Percentiles rank a stretch among this genome's conserved stretches.
phyloP scores from a whole-genome alignment of 2,888 invertebrate species.

The Drosophila dives region DNA sequence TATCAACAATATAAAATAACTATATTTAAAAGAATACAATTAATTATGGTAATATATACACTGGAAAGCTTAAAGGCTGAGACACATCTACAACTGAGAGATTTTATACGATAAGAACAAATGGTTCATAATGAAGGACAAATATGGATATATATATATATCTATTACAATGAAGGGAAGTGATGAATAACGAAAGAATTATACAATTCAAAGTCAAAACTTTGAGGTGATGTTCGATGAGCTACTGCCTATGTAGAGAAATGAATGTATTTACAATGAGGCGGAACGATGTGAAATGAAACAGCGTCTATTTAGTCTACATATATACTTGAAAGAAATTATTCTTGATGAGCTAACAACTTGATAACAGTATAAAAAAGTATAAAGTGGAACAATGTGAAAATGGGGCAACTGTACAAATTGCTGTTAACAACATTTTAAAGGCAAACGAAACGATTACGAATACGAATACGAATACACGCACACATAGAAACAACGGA shows the following conservation, averaged over 20 bases:
- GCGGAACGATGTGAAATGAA: slow-evolving; percentile 14
- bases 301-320: background rate
- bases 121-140: background rate
- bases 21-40: background rate
- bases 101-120: background rate
- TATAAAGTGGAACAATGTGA: slow-evolving; percentile 29
- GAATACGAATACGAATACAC: slow-evolving; percentile 14
- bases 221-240: background rate
- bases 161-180: background rate
- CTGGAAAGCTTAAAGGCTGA: background rate
- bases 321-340: background rate
- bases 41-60: background rate
- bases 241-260: background rate
- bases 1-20: background rate
- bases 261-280: slow-evolving; percentile 9
- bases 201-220: background rate
- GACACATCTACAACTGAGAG: background rate
- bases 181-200: slow-evolving; percentile 7
- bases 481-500: slow-evolving; percentile 23
- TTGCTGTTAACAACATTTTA: slow-evolving; percentile 32
- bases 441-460: slow-evolving; percentile 27
- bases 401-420: slow-evolving; percentile 27
- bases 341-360: slow-evolving; percentile 16
- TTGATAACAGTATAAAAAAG: slow-evolving; percentile 13
- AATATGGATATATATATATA: background rate